Evolutionary conservation across 2,888 invertebrate species (phyloP).

Genomic region (Hoplodrina blanda): DNA sequence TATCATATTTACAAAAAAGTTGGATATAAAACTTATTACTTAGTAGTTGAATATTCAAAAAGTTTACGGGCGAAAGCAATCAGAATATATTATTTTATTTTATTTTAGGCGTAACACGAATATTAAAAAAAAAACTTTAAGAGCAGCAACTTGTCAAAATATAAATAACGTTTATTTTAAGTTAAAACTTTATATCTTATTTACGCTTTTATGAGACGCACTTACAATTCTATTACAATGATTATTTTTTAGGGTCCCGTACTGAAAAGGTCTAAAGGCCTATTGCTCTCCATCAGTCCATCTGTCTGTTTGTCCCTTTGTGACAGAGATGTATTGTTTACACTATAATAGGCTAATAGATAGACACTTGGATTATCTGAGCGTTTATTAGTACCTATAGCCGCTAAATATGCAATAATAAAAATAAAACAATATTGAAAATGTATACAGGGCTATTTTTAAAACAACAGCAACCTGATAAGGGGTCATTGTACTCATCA

Average conservation of each 20-base stretch:
- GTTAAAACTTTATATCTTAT: constrained; percentile 23
- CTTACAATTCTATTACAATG: not conserved
- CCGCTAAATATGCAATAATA: no score
- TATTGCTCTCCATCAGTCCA: no score
- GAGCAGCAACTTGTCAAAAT: constrained; percentile 33
- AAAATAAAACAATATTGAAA: no score
- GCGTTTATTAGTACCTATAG: no score
- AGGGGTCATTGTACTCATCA: no score
- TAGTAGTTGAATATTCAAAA: constrained; percentile 65
- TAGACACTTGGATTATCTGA: no score
- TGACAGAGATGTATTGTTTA: no score
- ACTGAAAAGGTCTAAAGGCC: no score
- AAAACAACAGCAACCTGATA: no score
- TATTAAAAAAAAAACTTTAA: constrained; percentile 41
- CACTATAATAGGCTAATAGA: no score
- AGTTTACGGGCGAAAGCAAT: constrained; percentile 62
- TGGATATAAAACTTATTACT: constrained; percentile 63
- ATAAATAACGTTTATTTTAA: constrained; percentile 45
- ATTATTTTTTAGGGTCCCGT: not conserved
- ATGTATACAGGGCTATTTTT: no score
- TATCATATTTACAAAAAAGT: constrained; percentile 63
- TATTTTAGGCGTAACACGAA: constrained; percentile 47
- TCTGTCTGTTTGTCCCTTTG: no score
- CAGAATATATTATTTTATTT: constrained; percentile 49
- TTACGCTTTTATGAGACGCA: constrained; percentile 4